Percentiles rank a stretch among this genome's conserved stretches.
These are phyloP conservation scores for Drosophila histrio DNA, from an alignment of 2,888 invertebrate species.

Conservation along the genomic window DNA sequence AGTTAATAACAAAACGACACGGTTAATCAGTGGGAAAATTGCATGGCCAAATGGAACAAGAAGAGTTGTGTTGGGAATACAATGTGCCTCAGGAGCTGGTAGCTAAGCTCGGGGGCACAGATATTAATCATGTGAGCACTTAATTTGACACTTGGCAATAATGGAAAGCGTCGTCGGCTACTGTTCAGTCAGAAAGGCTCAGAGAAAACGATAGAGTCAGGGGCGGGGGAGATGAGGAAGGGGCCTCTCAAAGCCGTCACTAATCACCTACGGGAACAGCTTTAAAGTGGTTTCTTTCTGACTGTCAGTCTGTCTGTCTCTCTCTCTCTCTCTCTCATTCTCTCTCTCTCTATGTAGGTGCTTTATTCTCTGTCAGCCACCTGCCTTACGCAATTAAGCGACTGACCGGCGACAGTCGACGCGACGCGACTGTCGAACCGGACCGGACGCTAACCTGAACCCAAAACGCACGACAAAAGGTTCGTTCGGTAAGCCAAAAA, in stretches of 20 bases:
- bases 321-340: background rate
- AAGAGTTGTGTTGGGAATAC: slow-evolving; percentile 21
- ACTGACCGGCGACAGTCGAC: slow-evolving; percentile 42
- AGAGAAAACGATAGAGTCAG: background rate
- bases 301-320: slow-evolving; percentile 28
- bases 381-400: slow-evolving; percentile 79
- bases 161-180: slow-evolving; percentile 66
- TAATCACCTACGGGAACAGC: slow-evolving; percentile 74
- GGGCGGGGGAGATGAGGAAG: background rate
- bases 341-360: slow-evolving; percentile 42
- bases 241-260: slow-evolving; percentile 53
- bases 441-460: slow-evolving; percentile 31
- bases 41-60: slow-evolving; percentile 46
- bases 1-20: slow-evolving; percentile 75
- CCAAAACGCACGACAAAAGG: slow-evolving; percentile 61
- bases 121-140: slow-evolving; percentile 77
- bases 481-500: slow-evolving; percentile 46
- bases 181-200: slow-evolving; percentile 21
- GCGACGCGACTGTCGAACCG: slow-evolving; percentile 13
- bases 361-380: slow-evolving; percentile 74
- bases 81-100: slow-evolving; percentile 21
- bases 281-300: slow-evolving; percentile 69
- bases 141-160: slow-evolving; percentile 79
- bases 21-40: slow-evolving; percentile 73
- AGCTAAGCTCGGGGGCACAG: slow-evolving; percentile 25